Percentiles rank a stretch among this genome's conserved stretches.
These are phyloP conservation scores for Acanthisitta chloris DNA, from an alignment of 2,113 vertebrate species.

Conservation along the genomic window DNA sequence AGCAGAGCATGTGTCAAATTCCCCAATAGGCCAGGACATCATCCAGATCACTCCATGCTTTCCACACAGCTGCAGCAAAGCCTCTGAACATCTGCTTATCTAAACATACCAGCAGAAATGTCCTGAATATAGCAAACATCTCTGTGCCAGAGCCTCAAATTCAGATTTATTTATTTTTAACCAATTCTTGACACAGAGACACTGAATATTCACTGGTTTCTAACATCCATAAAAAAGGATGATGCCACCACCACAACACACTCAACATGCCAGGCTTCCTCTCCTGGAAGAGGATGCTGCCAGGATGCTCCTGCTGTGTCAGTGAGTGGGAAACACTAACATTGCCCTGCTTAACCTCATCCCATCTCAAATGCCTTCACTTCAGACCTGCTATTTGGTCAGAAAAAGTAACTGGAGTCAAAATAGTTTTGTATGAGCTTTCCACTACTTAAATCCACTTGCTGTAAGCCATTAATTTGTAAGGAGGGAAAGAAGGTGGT, in stretches of 20 bases:
- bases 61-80: background rate
- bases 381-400: background rate
- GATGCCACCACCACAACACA: background rate
- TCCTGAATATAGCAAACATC: background rate
- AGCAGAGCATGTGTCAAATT: rapidly evolving
- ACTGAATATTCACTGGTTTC: background rate
- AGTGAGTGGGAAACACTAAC: background rate
- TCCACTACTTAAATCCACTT: background rate
- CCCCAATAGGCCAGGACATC: background rate
- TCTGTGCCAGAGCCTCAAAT: background rate
- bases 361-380: background rate
- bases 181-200: background rate
- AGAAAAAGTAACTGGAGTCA: background rate
- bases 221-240: background rate
- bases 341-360: background rate
- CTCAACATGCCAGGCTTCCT: background rate
- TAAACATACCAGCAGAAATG: background rate
- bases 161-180: background rate
- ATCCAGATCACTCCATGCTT: background rate
- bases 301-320: background rate
- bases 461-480: background rate
- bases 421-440: background rate
- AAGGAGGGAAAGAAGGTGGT: background rate
- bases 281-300: background rate
- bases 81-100: background rate